These are phyloP conservation scores for Choloepus hoffmanni DNA, from an alignment of 2,113 vertebrate genomes.

Conservation along the genomic window DNA sequence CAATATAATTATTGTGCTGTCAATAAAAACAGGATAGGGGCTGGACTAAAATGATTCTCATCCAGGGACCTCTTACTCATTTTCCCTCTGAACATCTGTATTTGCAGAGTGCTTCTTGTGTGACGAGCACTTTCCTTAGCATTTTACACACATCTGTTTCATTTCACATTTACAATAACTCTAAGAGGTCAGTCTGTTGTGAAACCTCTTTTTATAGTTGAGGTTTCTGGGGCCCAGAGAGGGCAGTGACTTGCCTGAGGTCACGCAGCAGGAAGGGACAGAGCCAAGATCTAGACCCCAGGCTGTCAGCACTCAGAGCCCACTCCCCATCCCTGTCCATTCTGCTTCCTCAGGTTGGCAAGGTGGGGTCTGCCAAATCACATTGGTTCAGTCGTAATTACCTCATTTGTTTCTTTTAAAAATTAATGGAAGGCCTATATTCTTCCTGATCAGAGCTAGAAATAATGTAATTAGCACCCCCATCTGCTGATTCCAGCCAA, in stretches of 20 bases:
- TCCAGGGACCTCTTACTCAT: background rate
- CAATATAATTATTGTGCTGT: background rate
- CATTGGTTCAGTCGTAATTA: background rate
- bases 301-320: background rate
- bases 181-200: background rate
- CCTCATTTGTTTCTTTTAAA: background rate
- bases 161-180: accelerated
- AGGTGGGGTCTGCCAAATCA: background rate
- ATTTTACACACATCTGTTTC: accelerated
- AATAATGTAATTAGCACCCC: background rate
- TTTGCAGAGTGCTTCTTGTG: background rate
- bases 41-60: background rate
- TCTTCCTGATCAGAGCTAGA: accelerated
- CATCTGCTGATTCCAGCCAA: background rate
- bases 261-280: background rate
- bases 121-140: background rate
- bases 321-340: accelerated
- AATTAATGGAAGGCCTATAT: accelerated
- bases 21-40: background rate
- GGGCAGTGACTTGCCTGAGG: accelerated
- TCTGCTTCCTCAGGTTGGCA: background rate
- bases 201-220: background rate
- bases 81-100: accelerated
- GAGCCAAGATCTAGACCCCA: background rate
- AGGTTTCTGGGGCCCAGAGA: background rate